Percentiles rank a stretch among this genome's conserved stretches.
These are phyloP conservation scores for Neocrepidodera transversa DNA, from an alignment of 2,888 invertebrate species.

Conservation along the genomic window DNA sequence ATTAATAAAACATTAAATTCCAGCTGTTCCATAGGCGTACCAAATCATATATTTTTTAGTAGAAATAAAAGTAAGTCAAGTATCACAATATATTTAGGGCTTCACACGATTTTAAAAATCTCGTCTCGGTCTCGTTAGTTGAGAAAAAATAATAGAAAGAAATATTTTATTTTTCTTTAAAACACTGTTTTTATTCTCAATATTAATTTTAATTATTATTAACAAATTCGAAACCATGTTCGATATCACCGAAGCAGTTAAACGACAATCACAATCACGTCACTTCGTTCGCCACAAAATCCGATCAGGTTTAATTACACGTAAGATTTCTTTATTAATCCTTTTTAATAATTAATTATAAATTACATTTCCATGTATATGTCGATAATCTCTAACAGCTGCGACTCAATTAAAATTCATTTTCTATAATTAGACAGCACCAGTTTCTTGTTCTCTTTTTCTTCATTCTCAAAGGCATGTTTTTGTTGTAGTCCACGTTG, in stretches of 20 bases:
- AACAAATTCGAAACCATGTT: not conserved
- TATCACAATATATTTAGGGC: no score
- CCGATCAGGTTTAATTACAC: slow-evolving; percentile 11
- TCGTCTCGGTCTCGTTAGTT: no score
- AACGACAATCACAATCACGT: not conserved
- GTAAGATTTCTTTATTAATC: slow-evolving; percentile 6
- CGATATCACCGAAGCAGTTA: not conserved
- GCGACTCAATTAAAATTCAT: slow-evolving; percentile 10
- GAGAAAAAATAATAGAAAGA: no score
- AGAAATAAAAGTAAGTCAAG: no score
- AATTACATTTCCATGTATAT: slow-evolving; percentile 18
- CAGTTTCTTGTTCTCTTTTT: slow-evolving; percentile 8
- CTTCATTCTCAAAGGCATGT: not conserved
- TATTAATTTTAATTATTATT: no score
- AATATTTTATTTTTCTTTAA: no score
- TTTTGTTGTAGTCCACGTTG: not conserved
- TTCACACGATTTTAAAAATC: no score
- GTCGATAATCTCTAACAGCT: slow-evolving; percentile 15
- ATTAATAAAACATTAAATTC: no score
- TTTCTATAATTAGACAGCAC: slow-evolving; percentile 11
- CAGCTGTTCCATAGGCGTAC: no score
- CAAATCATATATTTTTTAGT: no score
- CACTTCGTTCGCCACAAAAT: not conserved
- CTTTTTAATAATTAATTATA: slow-evolving; percentile 18
- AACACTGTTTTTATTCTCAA: no score